Percentiles rank a stretch among this genome's conserved stretches.
Evolutionary conservation across 2,797 vertebrate species (phyloP).

Genomic region (Pipistrellus pipistrellus): DNA sequence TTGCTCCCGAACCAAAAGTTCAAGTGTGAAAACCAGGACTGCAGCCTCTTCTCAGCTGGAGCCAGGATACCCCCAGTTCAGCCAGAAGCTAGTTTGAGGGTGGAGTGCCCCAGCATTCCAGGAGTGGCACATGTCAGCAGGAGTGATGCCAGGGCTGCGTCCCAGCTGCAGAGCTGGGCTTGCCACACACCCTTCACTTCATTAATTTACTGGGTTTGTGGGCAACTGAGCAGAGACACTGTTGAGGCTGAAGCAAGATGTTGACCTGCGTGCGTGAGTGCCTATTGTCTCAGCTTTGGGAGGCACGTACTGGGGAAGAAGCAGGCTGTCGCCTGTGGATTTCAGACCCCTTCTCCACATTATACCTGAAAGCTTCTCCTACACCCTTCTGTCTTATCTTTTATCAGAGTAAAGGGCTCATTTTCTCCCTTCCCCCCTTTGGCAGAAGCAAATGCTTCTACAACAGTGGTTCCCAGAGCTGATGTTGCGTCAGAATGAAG

Average conservation of each 20-base stretch:
- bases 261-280: not conserved
- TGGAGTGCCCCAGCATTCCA: constrained; percentile 79
- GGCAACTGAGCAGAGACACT: not conserved
- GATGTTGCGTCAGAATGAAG: not conserved
- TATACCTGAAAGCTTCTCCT: not conserved
- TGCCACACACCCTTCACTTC: constrained; percentile 55
- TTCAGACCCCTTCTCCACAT: not conserved
- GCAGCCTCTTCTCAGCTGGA: constrained; percentile 50
- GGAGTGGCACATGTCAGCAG: constrained; percentile 77
- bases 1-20: constrained; percentile 73
- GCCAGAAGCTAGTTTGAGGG: constrained; percentile 81
- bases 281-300: not conserved
- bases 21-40: constrained; percentile 77
- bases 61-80: constrained; percentile 78
- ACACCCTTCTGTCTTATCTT: not conserved
- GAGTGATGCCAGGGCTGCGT: constrained; percentile 70
- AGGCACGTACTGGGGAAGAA: not conserved
- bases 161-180: constrained; percentile 63
- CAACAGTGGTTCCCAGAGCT: not conserved
- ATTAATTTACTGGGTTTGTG: constrained; percentile 65
- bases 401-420: not conserved
- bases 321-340: not conserved
- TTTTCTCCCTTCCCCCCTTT: not conserved
- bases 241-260: not conserved
- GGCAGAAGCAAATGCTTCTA: not conserved